Conservation (phyloP, 64 coral and sea anemone genomes). For the Trachythela sp. region DNA sequence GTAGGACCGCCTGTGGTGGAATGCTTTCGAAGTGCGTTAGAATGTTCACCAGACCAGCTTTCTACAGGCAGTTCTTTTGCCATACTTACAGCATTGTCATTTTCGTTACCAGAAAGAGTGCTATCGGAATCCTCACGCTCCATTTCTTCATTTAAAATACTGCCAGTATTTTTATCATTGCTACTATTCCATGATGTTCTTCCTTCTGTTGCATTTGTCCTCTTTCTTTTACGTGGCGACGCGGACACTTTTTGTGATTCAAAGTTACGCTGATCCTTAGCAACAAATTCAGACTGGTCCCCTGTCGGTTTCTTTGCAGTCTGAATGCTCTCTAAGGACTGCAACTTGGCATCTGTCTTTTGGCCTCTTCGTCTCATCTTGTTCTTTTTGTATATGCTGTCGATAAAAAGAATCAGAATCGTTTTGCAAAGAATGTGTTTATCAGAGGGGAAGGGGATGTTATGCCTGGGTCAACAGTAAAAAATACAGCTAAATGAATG, state of each 20-base stretch:
- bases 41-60: constrained; percentile 9
- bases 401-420: not conserved
- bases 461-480: too few relatives aligned
- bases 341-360: not conserved
- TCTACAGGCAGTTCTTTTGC: not conserved
- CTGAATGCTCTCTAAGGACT: not conserved
- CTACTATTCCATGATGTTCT: not conserved
- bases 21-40: constrained; percentile 43
- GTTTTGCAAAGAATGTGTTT: not conserved
- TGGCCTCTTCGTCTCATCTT: constrained; percentile 15
- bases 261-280: not conserved
- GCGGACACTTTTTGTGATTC: not conserved
- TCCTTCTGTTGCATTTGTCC: not conserved
- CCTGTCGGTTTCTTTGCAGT: not conserved
- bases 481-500: too few relatives aligned
- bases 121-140: constrained; percentile 75
- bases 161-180: not conserved
- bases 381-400: not conserved
- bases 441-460: too few relatives aligned
- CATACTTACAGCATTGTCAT: constrained; percentile 40
- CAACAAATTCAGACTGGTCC: not conserved
- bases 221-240: not conserved
- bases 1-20: constrained; percentile 65
- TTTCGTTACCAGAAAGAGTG: constrained; percentile 87
- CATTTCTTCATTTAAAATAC: not conserved